Conservation (phyloP, 2,797 vertebrate species). For the Mormyrus proboscirostris region DNA sequence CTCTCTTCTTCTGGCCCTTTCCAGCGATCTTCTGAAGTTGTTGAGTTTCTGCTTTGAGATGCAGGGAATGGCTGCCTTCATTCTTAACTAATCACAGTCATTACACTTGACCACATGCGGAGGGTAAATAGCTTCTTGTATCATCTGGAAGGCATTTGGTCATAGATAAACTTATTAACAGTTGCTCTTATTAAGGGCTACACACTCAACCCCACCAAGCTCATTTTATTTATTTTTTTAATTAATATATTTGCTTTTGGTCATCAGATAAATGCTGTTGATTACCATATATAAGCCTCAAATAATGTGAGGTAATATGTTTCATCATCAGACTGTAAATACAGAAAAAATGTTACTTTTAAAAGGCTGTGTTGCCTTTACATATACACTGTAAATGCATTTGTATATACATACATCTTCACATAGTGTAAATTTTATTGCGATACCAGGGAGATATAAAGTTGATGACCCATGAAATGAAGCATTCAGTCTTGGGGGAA, state of each 20-base stretch:
- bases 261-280: neutral
- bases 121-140: neutral
- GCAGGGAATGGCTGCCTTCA: neutral
- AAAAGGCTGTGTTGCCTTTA: neutral
- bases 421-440: neutral
- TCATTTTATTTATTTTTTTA: neutral
- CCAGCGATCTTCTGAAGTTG: neutral
- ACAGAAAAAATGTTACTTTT: neutral
- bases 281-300: neutral
- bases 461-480: conserved; percentile 10
- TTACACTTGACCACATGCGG: neutral
- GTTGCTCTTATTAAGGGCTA: neutral
- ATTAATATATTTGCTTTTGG: neutral
- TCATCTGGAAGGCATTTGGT: neutral
- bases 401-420: neutral
- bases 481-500: neutral
- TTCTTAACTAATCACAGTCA: neutral
- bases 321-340: neutral
- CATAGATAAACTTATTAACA: neutral
- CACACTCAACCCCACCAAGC: neutral
- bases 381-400: neutral
- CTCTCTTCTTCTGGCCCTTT: neutral
- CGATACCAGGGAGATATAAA: neutral
- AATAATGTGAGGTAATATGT: neutral
- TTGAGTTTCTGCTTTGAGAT: neutral